phyloP scores from a whole-genome alignment of 2,888 invertebrate genomes.

The Troides oblongomaculatus region DNA sequence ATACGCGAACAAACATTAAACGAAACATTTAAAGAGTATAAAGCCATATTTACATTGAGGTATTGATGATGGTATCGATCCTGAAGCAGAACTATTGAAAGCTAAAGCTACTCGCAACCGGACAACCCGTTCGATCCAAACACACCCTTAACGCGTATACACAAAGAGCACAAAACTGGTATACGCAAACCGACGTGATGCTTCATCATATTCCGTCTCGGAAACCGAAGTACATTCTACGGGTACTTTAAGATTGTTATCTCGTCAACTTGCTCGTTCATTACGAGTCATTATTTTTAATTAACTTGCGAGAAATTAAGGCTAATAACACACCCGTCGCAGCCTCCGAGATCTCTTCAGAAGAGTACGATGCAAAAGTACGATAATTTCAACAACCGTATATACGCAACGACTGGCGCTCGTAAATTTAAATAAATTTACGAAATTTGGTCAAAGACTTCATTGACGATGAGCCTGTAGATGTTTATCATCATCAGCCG shows the following conservation, averaged over 20 bases:
- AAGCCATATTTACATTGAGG: constrained; percentile 22
- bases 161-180: background rate
- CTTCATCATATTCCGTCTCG: background rate
- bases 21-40: constrained; percentile 9
- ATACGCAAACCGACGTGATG: background rate
- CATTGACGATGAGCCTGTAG: too few relatives aligned
- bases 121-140: background rate
- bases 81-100: constrained; percentile 3
- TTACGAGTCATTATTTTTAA: constrained; percentile 39
- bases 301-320: constrained; percentile 32
- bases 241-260: constrained; percentile 20
- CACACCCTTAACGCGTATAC: background rate
- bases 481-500: too few relatives aligned
- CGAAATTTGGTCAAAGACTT: too few relatives aligned
- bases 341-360: constrained; percentile 9
- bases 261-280: constrained; percentile 30
- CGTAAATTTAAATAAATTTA: too few relatives aligned
- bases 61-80: constrained; percentile 17
- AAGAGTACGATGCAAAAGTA: background rate
- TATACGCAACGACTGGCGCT: background rate
- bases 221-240: constrained; percentile 5
- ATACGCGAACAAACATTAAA: constrained; percentile 25
- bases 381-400: background rate
- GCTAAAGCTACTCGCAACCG: background rate
- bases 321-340: constrained; percentile 21